These are phyloP conservation scores for Ceyx melanurus DNA, from an alignment of 2,113 vertebrate species.

Conservation along the genomic window DNA sequence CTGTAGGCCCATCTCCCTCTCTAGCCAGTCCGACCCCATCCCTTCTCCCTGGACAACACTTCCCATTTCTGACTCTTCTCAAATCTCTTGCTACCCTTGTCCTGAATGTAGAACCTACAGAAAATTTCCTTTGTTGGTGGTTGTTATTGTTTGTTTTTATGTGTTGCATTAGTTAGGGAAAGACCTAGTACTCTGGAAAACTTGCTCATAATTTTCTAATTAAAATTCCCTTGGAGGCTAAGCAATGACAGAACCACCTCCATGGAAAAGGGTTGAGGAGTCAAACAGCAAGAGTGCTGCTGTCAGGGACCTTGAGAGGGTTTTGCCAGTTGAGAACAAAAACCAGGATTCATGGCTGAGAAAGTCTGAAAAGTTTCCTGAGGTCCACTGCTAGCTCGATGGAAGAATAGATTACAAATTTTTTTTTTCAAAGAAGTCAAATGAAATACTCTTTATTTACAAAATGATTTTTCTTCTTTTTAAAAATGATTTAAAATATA, in stretches of 20 bases:
- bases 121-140: neutral
- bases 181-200: neutral
- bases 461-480: neutral
- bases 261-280: neutral
- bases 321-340: neutral
- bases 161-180: neutral
- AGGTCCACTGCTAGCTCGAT: neutral
- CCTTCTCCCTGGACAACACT: neutral
- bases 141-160: neutral
- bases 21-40: fast-evolving
- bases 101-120: too few relatives aligned
- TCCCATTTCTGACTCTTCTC: neutral
- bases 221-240: neutral
- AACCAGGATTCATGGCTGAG: neutral
- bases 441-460: neutral
- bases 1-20: fast-evolving
- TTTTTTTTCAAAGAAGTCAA: neutral
- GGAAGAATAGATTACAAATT: neutral
- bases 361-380: neutral
- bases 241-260: neutral
- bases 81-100: too few relatives aligned
- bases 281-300: neutral
- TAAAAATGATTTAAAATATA: neutral
- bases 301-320: neutral
- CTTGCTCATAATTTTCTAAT: neutral